A percentile compares a stretch with the other conserved stretches of the same genome.
phyloP scores from a whole-genome alignment of 1,140 invertebrate genomes.

The Diplogasteroides magnus region DNA sequence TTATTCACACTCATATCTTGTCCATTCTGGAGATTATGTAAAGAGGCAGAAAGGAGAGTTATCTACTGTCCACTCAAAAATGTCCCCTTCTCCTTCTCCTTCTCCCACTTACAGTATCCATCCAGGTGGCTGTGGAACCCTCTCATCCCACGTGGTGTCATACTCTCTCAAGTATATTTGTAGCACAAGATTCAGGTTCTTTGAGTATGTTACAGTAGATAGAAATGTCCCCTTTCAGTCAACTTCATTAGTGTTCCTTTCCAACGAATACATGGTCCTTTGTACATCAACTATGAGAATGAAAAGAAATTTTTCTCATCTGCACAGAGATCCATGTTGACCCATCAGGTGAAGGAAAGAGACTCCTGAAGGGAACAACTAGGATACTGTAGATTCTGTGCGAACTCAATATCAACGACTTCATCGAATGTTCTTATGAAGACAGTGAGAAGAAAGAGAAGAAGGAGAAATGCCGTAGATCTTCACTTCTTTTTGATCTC shows the following conservation, averaged over 20 bases:
- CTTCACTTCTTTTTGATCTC: background rate
- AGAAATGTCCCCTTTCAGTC: background rate
- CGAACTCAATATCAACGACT: background rate
- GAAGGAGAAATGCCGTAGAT: background rate
- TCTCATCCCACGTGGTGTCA: conserved; percentile 11
- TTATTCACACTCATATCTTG: conserved; percentile 24
- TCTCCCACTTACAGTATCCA: background rate
- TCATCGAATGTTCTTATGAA: background rate
- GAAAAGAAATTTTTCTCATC: conserved; percentile 22
- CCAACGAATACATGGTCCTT: conserved; percentile 12
- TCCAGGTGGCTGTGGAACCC: conserved; percentile 11
- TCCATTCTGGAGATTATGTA: conserved; percentile 21
- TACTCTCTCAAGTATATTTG: conserved; percentile 11
- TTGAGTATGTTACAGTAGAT: background rate
- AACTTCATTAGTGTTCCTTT: conserved; percentile 23
- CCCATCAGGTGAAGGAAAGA: conserved; percentile 21
- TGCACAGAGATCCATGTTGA: conserved; percentile 14
- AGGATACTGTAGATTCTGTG: background rate
- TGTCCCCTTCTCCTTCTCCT: background rate
- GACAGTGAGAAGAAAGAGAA: background rate
- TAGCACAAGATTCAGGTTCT: conserved; percentile 10
- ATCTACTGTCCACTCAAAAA: conserved; percentile 25
- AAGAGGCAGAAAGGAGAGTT: conserved; percentile 19
- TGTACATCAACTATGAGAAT: conserved; percentile 19
- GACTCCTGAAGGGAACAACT: conserved; percentile 19